phyloP scores from a whole-genome alignment of 92 coral and sea anemone species.

The Metridium senile region DNA sequence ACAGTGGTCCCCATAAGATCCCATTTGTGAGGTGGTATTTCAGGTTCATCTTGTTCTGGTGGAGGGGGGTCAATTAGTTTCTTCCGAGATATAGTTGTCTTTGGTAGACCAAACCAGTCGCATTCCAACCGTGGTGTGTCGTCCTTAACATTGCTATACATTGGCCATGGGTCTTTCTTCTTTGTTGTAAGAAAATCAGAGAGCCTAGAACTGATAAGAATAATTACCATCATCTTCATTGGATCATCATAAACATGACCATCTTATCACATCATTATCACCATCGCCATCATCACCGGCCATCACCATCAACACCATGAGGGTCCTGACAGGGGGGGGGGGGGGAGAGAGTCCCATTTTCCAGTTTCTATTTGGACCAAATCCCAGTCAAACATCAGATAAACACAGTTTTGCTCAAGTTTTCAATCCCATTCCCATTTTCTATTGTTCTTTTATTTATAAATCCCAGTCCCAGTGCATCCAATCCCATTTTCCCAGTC shows the following conservation, averaged over 20 bases:
- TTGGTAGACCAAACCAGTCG: not conserved
- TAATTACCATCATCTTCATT: not conserved
- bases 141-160: not conserved
- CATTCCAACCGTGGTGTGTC: conserved; percentile 6
- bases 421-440: too few species aligned
- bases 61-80: not conserved
- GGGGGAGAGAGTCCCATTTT: too few species aligned
- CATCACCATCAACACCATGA: not conserved
- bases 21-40: conserved; percentile 15
- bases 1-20: conserved; percentile 23
- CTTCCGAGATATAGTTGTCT: too few species aligned
- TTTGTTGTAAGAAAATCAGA: conserved; percentile 12
- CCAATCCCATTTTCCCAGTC: too few species aligned
- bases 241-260: not conserved
- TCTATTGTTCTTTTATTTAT: too few species aligned
- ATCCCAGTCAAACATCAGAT: too few species aligned
- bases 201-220: conserved; percentile 5
- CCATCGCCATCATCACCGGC: not conserved
- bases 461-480: too few species aligned
- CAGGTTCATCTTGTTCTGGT: conserved; percentile 3
- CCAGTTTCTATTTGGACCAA: too few species aligned
- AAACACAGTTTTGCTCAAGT: too few species aligned
- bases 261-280: not conserved
- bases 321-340: too few species aligned
- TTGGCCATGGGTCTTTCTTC: not conserved